Evolutionary conservation across 2,113 vertebrate genomes (phyloP).

Genomic region (Chaenocephalus aceratus): DNA sequence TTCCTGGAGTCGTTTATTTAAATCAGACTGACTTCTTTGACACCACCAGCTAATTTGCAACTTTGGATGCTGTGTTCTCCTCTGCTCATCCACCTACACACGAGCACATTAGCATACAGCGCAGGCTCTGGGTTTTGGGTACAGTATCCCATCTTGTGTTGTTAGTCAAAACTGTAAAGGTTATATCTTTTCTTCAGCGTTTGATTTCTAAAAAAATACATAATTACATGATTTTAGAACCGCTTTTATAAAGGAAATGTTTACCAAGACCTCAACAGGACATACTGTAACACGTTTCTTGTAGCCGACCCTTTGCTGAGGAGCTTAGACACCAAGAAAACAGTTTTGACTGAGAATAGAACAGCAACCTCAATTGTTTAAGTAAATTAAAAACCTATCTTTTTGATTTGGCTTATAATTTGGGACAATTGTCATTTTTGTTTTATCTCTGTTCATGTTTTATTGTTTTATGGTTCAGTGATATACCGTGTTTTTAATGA

Average conservation of each 20-base stretch:
- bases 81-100: slow-evolving; percentile 42
- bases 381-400: too few species aligned
- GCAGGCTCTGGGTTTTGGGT: slow-evolving; percentile 2
- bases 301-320: too few species aligned
- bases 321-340: too few species aligned
- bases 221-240: neutral
- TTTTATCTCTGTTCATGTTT: too few species aligned
- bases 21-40: slow-evolving; percentile 61
- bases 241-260: neutral
- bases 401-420: too few species aligned
- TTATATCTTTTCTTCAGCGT: neutral
- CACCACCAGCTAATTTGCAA: slow-evolving; percentile 60
- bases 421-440: too few species aligned
- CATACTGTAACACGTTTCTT: too few species aligned
- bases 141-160: slow-evolving; percentile 27
- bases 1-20: slow-evolving; percentile 53
- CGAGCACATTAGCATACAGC: slow-evolving; percentile 58
- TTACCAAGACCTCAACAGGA: too few species aligned
- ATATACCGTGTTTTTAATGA: too few species aligned
- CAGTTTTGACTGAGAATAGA: too few species aligned
- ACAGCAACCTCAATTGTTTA: too few species aligned
- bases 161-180: slow-evolving; percentile 16
- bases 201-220: neutral
- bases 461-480: too few species aligned
- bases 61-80: slow-evolving; percentile 31